Evolutionary conservation across 2,888 invertebrate species (phyloP).

Genomic region (Rhogogaster chlorosoma): DNA sequence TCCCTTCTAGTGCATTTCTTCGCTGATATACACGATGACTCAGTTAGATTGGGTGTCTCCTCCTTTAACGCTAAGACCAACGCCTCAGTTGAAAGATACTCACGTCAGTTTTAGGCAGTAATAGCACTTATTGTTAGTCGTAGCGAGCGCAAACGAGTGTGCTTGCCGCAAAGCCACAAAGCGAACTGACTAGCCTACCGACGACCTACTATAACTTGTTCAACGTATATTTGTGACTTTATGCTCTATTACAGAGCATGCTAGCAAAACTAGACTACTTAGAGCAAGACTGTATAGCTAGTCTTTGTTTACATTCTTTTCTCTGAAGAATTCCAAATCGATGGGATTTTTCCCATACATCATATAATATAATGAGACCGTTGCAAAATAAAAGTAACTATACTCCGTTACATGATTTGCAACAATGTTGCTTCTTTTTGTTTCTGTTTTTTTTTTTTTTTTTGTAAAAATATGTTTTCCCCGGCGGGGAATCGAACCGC

Average conservation of each 20-base stretch:
- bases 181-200: not conserved
- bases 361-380: too few relatives aligned
- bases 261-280: too few relatives aligned
- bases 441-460: not conserved
- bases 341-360: not conserved
- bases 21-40: too few relatives aligned
- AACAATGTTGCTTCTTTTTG: not conserved
- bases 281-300: not conserved
- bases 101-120: not conserved
- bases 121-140: not conserved
- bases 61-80: too few relatives aligned
- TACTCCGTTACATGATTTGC: not conserved
- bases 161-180: not conserved
- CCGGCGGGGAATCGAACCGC: constrained; percentile 31
- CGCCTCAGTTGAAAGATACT: too few relatives aligned
- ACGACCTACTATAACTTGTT: not conserved
- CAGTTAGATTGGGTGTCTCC: too few relatives aligned
- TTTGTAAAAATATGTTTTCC: constrained; percentile 15
- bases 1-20: too few relatives aligned
- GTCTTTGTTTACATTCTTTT: not conserved
- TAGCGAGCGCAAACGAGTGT: not conserved
- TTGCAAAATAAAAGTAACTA: too few relatives aligned
- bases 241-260: too few relatives aligned
- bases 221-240: not conserved
- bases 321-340: not conserved